Conservation (phyloP, 2,113 vertebrate genomes). For the Neoarius graeffei region DNA sequence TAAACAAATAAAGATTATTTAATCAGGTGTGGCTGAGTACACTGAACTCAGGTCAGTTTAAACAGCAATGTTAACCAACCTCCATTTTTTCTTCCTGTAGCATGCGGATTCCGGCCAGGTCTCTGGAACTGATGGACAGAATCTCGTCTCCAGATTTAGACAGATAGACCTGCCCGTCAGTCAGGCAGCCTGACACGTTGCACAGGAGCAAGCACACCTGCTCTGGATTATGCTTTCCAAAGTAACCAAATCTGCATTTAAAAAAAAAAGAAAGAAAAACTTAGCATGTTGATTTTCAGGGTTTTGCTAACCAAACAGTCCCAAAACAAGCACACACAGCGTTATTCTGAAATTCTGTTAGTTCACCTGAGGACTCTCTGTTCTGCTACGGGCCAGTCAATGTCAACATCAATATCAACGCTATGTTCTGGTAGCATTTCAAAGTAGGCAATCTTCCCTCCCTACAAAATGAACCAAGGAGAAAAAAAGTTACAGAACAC, state of each 20-base stretch:
- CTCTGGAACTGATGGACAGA: constrained; percentile 78
- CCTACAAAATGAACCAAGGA: constrained; percentile 66
- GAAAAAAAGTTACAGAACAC: not conserved
- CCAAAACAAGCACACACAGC: not conserved
- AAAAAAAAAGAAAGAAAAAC: constrained; percentile 18
- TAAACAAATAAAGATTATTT: constrained; percentile 7
- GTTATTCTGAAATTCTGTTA: not conserved
- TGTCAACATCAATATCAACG: constrained; percentile 94
- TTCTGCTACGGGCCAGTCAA: constrained; percentile 97
- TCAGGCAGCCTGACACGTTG: constrained; percentile 84
- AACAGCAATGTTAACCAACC: constrained; percentile 66
- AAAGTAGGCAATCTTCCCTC: constrained; percentile 84
- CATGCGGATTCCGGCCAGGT: constrained; percentile 74
- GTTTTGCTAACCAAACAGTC: not conserved
- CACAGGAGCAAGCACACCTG: constrained; percentile 84
- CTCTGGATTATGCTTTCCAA: constrained; percentile 79
- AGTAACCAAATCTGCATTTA: constrained; percentile 86
- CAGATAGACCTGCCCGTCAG: constrained; percentile 81
- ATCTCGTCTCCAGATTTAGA: constrained; percentile 79
- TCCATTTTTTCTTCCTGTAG: constrained; percentile 78
- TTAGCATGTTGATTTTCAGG: not conserved
- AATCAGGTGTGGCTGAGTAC: not conserved
- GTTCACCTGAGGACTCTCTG: constrained; percentile 90
- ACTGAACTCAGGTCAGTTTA: not conserved
- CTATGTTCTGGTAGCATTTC: constrained; percentile 93